Base-by-base conservation (phyloP, 2,888 invertebrate species). In the Leptinotarsa peninsularis region DNA sequence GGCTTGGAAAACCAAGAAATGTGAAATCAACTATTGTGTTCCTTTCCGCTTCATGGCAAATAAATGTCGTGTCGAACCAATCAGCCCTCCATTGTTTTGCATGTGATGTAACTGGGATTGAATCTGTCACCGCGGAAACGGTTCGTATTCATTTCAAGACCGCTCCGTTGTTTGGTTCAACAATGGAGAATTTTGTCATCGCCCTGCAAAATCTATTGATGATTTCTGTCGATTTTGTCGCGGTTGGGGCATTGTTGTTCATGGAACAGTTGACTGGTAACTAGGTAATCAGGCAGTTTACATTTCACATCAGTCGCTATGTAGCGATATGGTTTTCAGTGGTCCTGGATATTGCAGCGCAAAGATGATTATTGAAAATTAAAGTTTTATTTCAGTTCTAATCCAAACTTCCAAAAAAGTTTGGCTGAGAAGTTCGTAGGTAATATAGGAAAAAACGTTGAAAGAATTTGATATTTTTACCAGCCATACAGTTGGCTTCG, bases 41-140 rank as follows among this genome's bases (percentile, higher is more conserved):
- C 18, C n/a, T 68, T 68, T 10, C 17, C 67, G 67, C 67, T 27
- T 56, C 23, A 7, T 52, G 69, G 56, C 56, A 14, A 69, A 56
- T 56, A 43, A 23, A 10, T 23, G 54, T 17, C 33, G 21, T 15
- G 58, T 43, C 49, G 58, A 18, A 58, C 82, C 82, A 84, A 84
- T 84, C 83, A 82, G 80, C 76, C 78, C 77, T 80, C 81, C 82
- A 83, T 84, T 84, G 83, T 84, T 84, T 84, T 82, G 83, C 83
- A 81, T 83, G 83, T 81, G 81, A 81, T 83, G 80, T 82, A 75
- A 81, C 79, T 78, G 81, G 83, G 83, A 83, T 84, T 84, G 82
- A 83, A 84, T 82, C 82, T 84, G 83, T 84, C 84, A 81, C 81
- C 77, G 81, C 78, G 83, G 83, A 84, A 84, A 83, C 80, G 70